Conservation (phyloP, 2,113 vertebrate species). For the Narcine bancroftii region DNA sequence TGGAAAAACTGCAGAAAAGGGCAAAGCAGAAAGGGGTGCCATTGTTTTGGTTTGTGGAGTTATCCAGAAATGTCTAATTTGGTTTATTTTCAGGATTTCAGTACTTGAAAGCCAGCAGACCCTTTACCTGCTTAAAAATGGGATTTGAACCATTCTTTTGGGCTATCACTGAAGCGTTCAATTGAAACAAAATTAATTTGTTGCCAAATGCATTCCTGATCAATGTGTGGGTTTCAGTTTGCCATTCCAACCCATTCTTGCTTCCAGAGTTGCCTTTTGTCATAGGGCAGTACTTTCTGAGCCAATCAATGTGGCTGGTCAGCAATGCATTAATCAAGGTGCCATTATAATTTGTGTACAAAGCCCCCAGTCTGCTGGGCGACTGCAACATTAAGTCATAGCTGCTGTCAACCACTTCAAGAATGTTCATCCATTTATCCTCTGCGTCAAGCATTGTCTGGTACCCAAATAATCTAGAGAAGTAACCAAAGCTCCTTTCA, state of each 20-base stretch:
- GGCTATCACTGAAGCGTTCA: background rate
- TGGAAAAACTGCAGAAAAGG: background rate
- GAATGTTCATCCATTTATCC: background rate
- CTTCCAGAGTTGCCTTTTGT: background rate
- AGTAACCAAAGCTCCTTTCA: conserved; percentile 28
- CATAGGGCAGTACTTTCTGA: background rate
- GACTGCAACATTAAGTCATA: background rate
- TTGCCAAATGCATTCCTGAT: background rate
- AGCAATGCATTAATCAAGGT: conserved; percentile 9
- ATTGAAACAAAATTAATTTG: background rate
- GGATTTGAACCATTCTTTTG: background rate
- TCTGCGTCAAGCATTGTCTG: conserved; percentile 12
- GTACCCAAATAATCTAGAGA: conserved; percentile 15
- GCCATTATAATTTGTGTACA: background rate
- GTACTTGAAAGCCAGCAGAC: conserved; percentile 18
- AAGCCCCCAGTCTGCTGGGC: too few species aligned
- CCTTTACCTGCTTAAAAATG: background rate
- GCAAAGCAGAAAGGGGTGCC: background rate
- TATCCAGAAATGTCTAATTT: conserved; percentile 25
- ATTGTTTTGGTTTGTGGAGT: background rate
- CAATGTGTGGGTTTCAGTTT: background rate
- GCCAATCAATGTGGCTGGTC: background rate
- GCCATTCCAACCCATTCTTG: background rate
- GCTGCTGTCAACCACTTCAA: background rate
- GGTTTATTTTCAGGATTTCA: conserved; percentile 26